Evolutionary conservation across 2,797 vertebrate genomes (phyloP), one percentile per base, ranked within the genome.

Genomic region (Coreius guichenoti): DNA sequence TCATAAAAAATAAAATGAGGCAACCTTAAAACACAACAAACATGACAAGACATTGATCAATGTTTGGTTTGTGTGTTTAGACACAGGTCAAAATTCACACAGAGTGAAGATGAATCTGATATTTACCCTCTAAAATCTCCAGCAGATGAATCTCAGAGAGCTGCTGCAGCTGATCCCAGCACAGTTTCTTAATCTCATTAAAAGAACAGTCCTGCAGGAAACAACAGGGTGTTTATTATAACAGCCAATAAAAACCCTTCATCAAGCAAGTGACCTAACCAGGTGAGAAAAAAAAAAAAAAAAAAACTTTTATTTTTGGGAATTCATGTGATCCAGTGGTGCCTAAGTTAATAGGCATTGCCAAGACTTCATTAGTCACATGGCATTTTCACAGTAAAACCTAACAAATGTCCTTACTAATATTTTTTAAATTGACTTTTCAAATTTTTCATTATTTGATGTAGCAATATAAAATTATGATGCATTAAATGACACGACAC

Each of bases 51-150:
- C 2, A 43, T 43, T 5, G 13, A 23, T 21, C 19, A 77, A 23
- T 16, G 13, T 61, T 56, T n/a, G 33, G 1, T 77, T 39, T 2
- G 21, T 14, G 21, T 58, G 6, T 23, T 77, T 26, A 74, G 26
- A 56, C 4, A 83, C 1, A 1, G 19, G 36, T 7, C 1, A 11
- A 36, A 16, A 63, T 29, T 8, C 13, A 29, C 26, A 29, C 61
- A 31, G 6, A 7, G 14, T 31, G 61, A 65, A 33, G 80, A n/a
- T 87, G 16, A 21, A 31, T 33, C 1, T 21, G 9, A 33, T 93
- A 56, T 31, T 95, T 95, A 99, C 98, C 98, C 92, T 97, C 96
- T 87, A 99, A 94, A 91, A 99, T 98, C 93, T 96, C 97, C 88
- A 96, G 87, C 1, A 99, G 93, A 83, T 96, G 96, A 88, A 94